Conservation (phyloP, 1,140 invertebrate genomes). For the Onthophagus taurus region DNA sequence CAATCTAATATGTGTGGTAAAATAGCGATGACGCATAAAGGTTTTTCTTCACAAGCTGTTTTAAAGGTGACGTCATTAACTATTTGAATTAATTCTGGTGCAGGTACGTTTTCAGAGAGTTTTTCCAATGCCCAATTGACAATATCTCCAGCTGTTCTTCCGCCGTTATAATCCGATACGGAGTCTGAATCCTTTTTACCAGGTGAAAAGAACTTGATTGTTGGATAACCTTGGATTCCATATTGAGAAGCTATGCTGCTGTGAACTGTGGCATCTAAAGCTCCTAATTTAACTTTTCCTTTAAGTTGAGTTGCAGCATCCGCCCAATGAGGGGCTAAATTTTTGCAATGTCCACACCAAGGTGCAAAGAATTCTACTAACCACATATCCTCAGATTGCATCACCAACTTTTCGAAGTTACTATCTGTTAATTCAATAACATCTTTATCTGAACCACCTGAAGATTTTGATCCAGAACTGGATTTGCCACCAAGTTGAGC, state of each 20-base stretch:
- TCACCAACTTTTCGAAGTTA: constrained; percentile 86
- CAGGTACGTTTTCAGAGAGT: constrained; percentile 72
- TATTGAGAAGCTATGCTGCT: constrained; percentile 67
- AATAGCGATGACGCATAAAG: constrained; percentile 88
- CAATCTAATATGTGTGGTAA: constrained; percentile 97
- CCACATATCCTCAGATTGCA: constrained; percentile 89
- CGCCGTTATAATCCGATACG: constrained; percentile 76
- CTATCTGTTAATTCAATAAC: constrained; percentile 89
- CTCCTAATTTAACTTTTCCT: constrained; percentile 82
- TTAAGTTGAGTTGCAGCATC: constrained; percentile 89
- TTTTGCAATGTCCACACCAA: constrained; percentile 96
- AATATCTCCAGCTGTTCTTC: constrained; percentile 85
- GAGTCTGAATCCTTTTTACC: constrained; percentile 67
- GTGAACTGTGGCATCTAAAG: constrained; percentile 92
- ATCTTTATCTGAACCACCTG: constrained; percentile 47
- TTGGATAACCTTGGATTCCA: constrained; percentile 87
- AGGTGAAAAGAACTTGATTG: constrained; percentile 89
- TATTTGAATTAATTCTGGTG: constrained; percentile 81
- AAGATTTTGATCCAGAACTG: constrained; percentile 20
- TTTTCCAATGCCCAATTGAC: constrained; percentile 85
- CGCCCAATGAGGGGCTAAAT: constrained; percentile 89
- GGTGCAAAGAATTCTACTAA: constrained; percentile 96
- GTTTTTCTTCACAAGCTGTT: constrained; percentile 70
- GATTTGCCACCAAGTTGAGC: constrained; percentile 53
- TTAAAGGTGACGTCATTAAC: constrained; percentile 55